Base-by-base conservation (phyloP, 1,140 invertebrate species). In the Myzus persicae region DNA sequence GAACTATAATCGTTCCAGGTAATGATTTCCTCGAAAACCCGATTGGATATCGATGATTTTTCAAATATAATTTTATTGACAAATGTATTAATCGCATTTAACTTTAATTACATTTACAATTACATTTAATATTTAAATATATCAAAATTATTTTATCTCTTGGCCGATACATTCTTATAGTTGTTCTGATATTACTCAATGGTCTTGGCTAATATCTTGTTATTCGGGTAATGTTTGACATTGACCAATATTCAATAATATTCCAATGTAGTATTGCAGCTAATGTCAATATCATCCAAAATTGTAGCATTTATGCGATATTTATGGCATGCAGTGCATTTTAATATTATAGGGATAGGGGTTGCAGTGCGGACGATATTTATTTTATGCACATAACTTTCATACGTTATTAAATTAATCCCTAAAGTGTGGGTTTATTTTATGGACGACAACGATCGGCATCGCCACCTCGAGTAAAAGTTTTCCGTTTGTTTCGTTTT, bases 391-490 rank as follows among this genome's bases (percentile, higher is more conserved):
- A 14, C 18, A 76, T 76, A n/a, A 76, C n/a, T 76, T 76, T 18
- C 14, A 76, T 76, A 76, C n/a, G n/a, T 76, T 76, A 76, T 76
- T 76, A 76, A n/a, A 76, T n/a, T n/a, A 76, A 76, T 76, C 59
- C 31, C 59, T 31, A 18, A 76, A 76, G 59, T 76, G 31, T 76
- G 14, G 14, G 31, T n/a, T 18, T 76, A 76, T 76, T n/a, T n/a
- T n/a, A n/a, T 18, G 59, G 59, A n/a, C 31, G 59, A 31, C 31
- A 11, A 67, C 59, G 59, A 76, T 67, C 31, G 31, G n/a, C 59
- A 31, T 67, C 31, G 31, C 59, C 31, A 6, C n/a, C n/a, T n/a
- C n/a, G 31, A 31, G 59, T n/a, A n/a, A 76, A 76, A 76, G 59
- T 76, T 76, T 76, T 76, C 59, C 14, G 59, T 67, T 67, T 4